Conservation (phyloP, 2,888 invertebrate genomes). For the Stratiomys singularior region DNA sequence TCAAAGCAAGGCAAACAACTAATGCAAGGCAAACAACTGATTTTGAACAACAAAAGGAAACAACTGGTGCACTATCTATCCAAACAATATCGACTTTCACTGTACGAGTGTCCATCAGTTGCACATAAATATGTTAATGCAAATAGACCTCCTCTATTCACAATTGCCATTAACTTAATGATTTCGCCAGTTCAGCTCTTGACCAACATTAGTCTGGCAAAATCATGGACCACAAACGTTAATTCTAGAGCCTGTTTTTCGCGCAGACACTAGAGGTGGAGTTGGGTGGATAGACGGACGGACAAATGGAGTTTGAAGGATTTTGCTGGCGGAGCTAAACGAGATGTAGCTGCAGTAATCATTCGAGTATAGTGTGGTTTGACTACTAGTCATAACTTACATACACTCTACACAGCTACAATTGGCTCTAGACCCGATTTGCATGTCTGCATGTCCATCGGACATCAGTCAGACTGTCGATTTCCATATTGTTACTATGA, state of each 20-base stretch:
- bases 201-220: slow-evolving; percentile 10
- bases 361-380: not conserved
- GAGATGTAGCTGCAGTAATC: not conserved
- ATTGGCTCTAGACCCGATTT: not conserved
- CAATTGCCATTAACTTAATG: too few species aligned
- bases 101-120: too few species aligned
- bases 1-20: too few species aligned
- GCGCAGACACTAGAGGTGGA: not conserved
- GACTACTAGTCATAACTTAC: not conserved
- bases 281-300: not conserved
- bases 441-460: not conserved
- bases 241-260: not conserved
- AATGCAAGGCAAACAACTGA: too few species aligned
- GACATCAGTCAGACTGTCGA: not conserved
- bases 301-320: not conserved
- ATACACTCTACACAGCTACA: not conserved
- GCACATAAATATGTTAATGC: too few species aligned
- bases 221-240: slow-evolving; percentile 27
- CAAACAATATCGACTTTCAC: too few species aligned
- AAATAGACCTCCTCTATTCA: too few species aligned
- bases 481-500: slow-evolving; percentile 18
- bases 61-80: too few species aligned
- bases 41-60: too few species aligned
- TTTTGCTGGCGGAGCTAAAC: not conserved
- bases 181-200: too few species aligned